Evolutionary conservation across 2,113 vertebrate species (phyloP), one percentile per base, ranked within the genome.

Genomic region (Clarias batrachus): DNA sequence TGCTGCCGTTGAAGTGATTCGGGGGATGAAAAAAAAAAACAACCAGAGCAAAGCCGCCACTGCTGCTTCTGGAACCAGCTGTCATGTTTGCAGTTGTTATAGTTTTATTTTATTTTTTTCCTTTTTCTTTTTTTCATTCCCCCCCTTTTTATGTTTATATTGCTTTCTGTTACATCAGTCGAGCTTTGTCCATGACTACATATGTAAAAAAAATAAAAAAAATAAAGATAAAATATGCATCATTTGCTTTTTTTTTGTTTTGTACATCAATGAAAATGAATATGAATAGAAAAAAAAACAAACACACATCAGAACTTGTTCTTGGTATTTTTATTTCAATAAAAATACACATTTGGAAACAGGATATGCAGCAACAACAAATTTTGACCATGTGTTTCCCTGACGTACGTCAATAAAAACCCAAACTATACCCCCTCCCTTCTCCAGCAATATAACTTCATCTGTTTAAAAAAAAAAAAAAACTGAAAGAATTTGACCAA

Each of bases 171-270:
- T 95, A 93, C 91, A 91, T 85, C 82, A 94, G 93, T 93, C 92
- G 93, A 93, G 92, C 84, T 92, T 91, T 92, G 93, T 95, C 93
- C 92, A 90, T 95, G 93, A 95, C 94, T 95, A 94, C 93, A 94
- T 92, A 93, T 91, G 91, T 96, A 14, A 62, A 81, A 78, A 78
- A 52, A 25, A 76, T 14, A 95, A 95, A 27, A 41, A 48, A 94
- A 94, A 87, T 96, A 96, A 96, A 97, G 94, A 95, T 85, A 52
- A 54, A 82, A 76, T 76, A 83, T 84, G 27, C 68, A 83, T 41
- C 52, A 83, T 87, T 76, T 41, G 63, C 23, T n/a, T 81, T 85
- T 23, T 23, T 86, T 85, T 83, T 33, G 3, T 79, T 37, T 19
- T 83, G 17, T 41, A 11, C 17, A 11, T 73, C 19, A 74, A 48